Base-by-base conservation (phyloP, 2,797 vertebrate genomes). In the Delichon dasypus region DNA sequence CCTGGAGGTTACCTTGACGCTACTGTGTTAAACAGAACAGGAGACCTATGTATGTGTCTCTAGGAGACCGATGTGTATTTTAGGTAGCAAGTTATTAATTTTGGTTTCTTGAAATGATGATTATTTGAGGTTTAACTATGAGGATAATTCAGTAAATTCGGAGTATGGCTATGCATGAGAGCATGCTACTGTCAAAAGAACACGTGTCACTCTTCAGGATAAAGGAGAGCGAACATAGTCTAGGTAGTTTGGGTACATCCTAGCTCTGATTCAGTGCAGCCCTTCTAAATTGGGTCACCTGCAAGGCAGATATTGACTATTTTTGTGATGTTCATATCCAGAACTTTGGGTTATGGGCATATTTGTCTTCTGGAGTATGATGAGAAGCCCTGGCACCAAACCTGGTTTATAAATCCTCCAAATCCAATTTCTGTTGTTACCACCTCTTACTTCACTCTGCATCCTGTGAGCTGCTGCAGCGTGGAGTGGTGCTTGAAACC, bases 371-470 rank as follows among this genome's bases (percentile, higher is more conserved):
- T 73, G 48, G 38, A 25, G 9, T 71, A 19, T 6, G 14, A 32
- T 77, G 42, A 23, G 13, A 45, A 71, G 38, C 36, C 13, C 29
- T 80, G 21, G 36, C 26, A 40, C 11, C 13, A 19, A 76, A 76
- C 9, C 7, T 45, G 19, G 1, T 55, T 64, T 70, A 26, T 53
- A 74, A 64, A 54, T 79, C 13, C 2, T 73, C 29, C 13, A 27
- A 82, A 79, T 5, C 9, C 17, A 30, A 0, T 48, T 0, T 1
- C 38, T 89, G 65, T 23, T 70, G 26, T 54, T 81, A 9, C 2
- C 15, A 23, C 3, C 7, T 34, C 9, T 53, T 50, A 10, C 2
- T 2, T 3, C 7, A 3, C 5, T 42, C 27, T 58, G 16, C 0
- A 5, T n/a, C 12, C 40, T 16, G 42, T 40, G 58, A 68, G 67